Conservation (phyloP, 2,888 invertebrate genomes). For the Cosmopolites sordidus region DNA sequence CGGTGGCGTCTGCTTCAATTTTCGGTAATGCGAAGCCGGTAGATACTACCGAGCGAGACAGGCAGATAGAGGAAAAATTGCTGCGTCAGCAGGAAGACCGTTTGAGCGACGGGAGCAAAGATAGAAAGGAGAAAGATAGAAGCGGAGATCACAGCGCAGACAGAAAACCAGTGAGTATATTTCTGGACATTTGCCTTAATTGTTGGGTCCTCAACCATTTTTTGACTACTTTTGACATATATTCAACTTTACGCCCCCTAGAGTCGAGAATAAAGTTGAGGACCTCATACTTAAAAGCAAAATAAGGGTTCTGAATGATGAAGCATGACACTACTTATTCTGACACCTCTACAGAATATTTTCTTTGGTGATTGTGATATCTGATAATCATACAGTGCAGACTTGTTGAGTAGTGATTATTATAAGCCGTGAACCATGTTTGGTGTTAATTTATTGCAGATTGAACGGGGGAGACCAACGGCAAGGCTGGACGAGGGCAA, state of each 20-base stretch:
- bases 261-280: too few species aligned
- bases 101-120: not conserved
- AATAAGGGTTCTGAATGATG: too few species aligned
- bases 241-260: too few species aligned
- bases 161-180: constrained; percentile 16
- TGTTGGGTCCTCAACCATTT: too few species aligned
- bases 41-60: constrained; percentile 84
- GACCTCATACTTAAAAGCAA: too few species aligned
- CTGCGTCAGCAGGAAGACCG: constrained; percentile 52
- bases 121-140: constrained; percentile 3
- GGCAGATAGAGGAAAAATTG: constrained; percentile 86
- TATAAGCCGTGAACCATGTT: too few species aligned
- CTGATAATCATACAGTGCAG: too few species aligned
- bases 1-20: constrained; percentile 66
- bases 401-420: too few species aligned
- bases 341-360: constrained; percentile 24
- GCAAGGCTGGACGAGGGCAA: constrained; percentile 25
- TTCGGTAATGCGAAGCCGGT: constrained; percentile 96
- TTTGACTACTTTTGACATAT: too few species aligned
- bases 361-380: constrained; percentile 16
- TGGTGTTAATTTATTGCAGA: constrained; percentile 27
- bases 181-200: not conserved
- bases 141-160: constrained; percentile 16
- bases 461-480: constrained; percentile 28
- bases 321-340: constrained; percentile 9